Evolutionary conservation across 2,113 vertebrate genomes (phyloP), one percentile per base, ranked within the genome.

Genomic region (Egretta garzetta): DNA sequence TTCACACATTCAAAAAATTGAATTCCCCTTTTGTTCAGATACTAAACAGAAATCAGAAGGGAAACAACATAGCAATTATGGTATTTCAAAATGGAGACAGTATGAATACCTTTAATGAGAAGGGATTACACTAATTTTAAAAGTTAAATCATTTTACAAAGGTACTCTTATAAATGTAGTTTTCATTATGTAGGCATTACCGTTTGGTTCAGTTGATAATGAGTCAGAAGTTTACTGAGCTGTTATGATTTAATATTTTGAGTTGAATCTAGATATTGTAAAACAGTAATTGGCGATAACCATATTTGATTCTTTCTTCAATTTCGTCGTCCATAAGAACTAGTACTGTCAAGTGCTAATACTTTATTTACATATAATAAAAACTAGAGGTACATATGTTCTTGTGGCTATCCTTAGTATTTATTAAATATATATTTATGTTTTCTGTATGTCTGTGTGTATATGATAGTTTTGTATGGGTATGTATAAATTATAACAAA

Each of bases 161-260:
- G 66, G 39, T 95, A 43, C 30, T 80, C 14, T 88, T 47, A 26
- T 49, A 85, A 88, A 76, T 37, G 33, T 39, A 49, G 8, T 47
- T 91, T 75, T 91, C 55, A 43, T 68, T 81, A 64, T 80, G 58
- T 35, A 13, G 88, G 12, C 86, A 91, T 93, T 91, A 80, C 58
- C 37, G 43, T 90, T 92, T 97, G 88, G 62, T 80, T 90, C 87
- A 95, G 52, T 90, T 85, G 80, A n/a, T 73, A 95, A 81, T 93
- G 74, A 92, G 60, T 96, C 87, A 83, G 59, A 56, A 86, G 63
- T 67, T 49, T 96, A 89, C 86, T 47, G 93, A 97, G 27, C 56
- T 95, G 94, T 94, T 93, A 86, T 28, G 56, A 88, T 96, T 93
- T 43, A 30, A n/a, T 56, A n/a, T 77, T 93, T 56, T 68, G 79